These are phyloP conservation scores for Falco columbarius DNA, from an alignment of 2,797 vertebrate genomes.

Conservation along the genomic window DNA sequence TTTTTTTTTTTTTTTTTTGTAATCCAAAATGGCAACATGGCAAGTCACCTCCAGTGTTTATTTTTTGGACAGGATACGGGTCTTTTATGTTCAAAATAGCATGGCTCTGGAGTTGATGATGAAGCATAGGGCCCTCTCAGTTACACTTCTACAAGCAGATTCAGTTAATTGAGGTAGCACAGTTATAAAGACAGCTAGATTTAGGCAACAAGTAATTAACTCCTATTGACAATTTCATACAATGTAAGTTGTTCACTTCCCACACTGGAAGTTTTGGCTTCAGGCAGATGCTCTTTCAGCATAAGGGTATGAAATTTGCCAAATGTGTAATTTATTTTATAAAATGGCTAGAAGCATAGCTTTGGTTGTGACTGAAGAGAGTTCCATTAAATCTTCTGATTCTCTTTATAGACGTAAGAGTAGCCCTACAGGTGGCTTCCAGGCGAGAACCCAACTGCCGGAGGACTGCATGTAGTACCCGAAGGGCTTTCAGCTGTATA, in stretches of 20 bases:
- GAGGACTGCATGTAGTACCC: background rate
- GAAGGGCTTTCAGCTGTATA: background rate
- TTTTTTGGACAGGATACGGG: constrained; percentile 62
- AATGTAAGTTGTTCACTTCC: constrained; percentile 17
- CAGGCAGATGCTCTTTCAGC: constrained; percentile 42
- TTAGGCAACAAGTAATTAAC: constrained; percentile 41
- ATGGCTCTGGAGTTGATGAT: constrained; percentile 18
- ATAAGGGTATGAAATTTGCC: constrained; percentile 29
- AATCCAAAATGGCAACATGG: constrained; percentile 61
- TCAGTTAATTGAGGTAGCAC: background rate
- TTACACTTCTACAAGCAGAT: background rate
- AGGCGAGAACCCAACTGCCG: background rate
- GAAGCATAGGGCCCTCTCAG: constrained; percentile 24
- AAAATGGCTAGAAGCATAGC: background rate
- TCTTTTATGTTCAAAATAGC: constrained; percentile 64
- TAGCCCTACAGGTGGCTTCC: background rate
- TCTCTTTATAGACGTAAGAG: background rate
- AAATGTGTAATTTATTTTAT: background rate
- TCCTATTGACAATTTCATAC: constrained; percentile 49
- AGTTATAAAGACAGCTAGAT: constrained; percentile 1
- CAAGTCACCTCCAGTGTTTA: constrained; percentile 31
- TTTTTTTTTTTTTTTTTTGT: background rate
- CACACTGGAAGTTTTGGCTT: constrained; percentile 29
- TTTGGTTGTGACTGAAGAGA: background rate
- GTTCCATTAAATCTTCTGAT: background rate